Base-by-base conservation (phyloP, 2,888 invertebrate species). In the Thymelicus lineola region DNA sequence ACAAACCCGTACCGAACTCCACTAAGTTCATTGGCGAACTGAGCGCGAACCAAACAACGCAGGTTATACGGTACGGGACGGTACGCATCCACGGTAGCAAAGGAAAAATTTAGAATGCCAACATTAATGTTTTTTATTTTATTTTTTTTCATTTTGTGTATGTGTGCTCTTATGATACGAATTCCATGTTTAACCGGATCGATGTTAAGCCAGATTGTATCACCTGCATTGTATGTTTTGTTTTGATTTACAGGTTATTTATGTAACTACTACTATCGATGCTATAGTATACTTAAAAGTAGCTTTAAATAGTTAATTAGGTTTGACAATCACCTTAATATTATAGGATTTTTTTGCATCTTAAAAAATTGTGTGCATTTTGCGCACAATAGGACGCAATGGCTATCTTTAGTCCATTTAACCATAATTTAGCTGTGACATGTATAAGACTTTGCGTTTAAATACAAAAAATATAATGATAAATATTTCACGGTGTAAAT, bases 21-120 rank as follows among this genome's bases (percentile, higher is more conserved):
- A 98, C 98, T 95, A 98, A 96, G 95, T 97, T 97, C 94, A 98
- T 97, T 86, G 98, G 98, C 86, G 98, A 98, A 94, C 97, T 97
- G 63, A n/a, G 60, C 38, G 38, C 53, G 28, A 1, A 77, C 80
- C 86, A 87, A 86, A 85, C 84, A 85, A 88, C 82, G 80, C 75
- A 86, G 88, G 46, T 62, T 57, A 36, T 53, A 79, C 87, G 83
- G 89, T 86, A 84, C 87, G 89, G 17, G 45, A 79, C 87, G 83
- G 89, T 86, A 84, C 87, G 89, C 88, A 90, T 92, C 92, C 91
- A 91, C 83, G 91, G 90, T 87, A 89, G 92, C 91, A 91, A 85
- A 83, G 86, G 86, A 89, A 90, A 93, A 91, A 88, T 87, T 83
- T 79, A 77, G 76, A 85, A 85, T 84, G 81, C 79, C 83, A 83